Base-by-base conservation (phyloP, 2,113 vertebrate species). In the Nannobrachium achirus region DNA sequence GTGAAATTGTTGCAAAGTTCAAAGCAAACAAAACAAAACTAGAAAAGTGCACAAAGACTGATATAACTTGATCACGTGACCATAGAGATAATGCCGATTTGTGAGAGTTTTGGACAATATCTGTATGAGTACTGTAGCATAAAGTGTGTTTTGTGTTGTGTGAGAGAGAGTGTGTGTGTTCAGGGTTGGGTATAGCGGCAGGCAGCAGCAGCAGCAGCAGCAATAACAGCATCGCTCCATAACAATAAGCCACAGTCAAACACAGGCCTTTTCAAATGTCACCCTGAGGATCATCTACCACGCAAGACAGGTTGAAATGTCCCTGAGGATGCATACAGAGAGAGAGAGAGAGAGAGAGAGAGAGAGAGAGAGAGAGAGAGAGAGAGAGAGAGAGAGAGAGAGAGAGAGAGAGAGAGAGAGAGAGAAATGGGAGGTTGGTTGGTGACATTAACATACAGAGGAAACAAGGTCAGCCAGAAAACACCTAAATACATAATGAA, bases 181-280 rank as follows among this genome's bases (percentile, higher is more conserved):
- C 56, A 50, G 15, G 41, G 60, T 33, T 20, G 39, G 50, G 38
- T 44, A 25, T n/a, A 41, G 33, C n/a, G 38, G 33, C 56, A 39
- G 56, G 38, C 33, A 41, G n/a, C n/a, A n/a, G n/a, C n/a, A n/a
- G n/a, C n/a, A n/a, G n/a, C n/a, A n/a, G n/a, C n/a, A n/a, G 39
- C 11, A 15, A 9, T 9, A 45, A 20, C 10, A 41, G 13, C 66
- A 67, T 18, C 8, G 10, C 44, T 70, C 44, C 20, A 66, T 61
- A 73, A 45, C 48, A 73, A 69, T 68, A 76, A 79, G 51, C 9
- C 11, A 41, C 25, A 65, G 56, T 40, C 55, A 76, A 59, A 71
- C 63, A 75, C 42, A 63, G 52, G 10, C 45, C 61, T 82, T 58
- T 76, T 82, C 59, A 86, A 84, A 86, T 84, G 73, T 82, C 68